Evolutionary conservation across 2,888 invertebrate genomes (phyloP), one percentile per base, ranked within the genome.

Genomic region (Philonicus albiceps): DNA sequence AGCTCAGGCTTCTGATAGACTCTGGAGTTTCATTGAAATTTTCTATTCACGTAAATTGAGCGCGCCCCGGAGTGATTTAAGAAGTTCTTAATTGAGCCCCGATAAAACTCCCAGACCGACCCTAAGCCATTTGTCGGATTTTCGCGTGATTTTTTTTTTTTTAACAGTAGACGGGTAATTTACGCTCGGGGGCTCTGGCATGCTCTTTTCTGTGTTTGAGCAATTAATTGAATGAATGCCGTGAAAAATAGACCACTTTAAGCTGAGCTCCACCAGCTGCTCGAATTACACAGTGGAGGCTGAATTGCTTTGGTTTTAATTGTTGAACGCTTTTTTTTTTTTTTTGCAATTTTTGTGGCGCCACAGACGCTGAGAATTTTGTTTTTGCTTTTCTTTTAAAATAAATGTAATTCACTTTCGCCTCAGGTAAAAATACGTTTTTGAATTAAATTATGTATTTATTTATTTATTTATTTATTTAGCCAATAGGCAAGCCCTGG

Each of bases 1-100:
- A 11, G 27, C 4, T 64, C 64, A 27, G 22, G 27, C 64, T 64
- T 64, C 64, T 37, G 74, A 74, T 74, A 16, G 74, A 34, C 16
- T n/a, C n/a, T 16, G 16, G 49, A 72, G 37, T 64, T 83, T 72
- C 83, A 83, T 37, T 83, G 83, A 83, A 72, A 83, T 55, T 83
- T 83, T 83, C 83, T 72, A 83, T 83, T 72, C 83, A 72, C 83
- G 83, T 83, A 83, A 83, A 83, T 83, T 64, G 72, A 64, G 34
- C 27, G 72, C 37, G 49, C 27, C 64, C 64, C 22, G 49, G 37
- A 64, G 64, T 83, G 83, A 83, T 83, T 83, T 83, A 83, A 83
- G 64, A 64, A 83, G 83, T 83, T 55, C 72, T 72, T 83, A 83
- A 83, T 83, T 83, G 83, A 83, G 37, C 55, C 8, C 40, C 31